phyloP scores from a whole-genome alignment of 2,113 vertebrate species.

The Thunnus maccoyii region DNA sequence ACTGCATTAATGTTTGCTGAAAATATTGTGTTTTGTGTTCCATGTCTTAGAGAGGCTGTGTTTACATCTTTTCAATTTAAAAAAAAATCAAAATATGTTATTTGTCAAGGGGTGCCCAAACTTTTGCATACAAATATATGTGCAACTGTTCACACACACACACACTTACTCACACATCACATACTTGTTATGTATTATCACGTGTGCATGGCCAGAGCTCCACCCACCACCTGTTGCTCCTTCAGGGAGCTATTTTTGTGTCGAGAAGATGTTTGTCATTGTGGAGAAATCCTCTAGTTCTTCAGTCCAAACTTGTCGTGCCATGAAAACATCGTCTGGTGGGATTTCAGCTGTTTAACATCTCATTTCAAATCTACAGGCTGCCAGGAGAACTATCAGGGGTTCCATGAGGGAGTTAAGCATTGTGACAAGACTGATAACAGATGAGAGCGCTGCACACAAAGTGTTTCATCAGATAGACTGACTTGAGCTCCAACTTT shows the following conservation, averaged over 20 bases:
- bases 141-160: slow-evolving; percentile 27
- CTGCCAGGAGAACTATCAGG: not conserved
- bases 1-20: no score
- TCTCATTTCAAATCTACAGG: slow-evolving; percentile 5
- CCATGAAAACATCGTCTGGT: not conserved
- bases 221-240: slow-evolving; percentile 66
- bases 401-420: slow-evolving; percentile 14
- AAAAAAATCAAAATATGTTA: no score
- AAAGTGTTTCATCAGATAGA: slow-evolving; percentile 1
- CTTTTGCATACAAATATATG: no score
- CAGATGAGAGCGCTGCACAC: not conserved
- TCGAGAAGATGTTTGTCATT: slow-evolving; percentile 65
- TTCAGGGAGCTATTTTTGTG: slow-evolving; percentile 68
- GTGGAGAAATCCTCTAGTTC: slow-evolving; percentile 48
- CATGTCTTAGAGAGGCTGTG: no score
- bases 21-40: no score
- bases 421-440: not conserved
- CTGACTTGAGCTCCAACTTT: not conserved
- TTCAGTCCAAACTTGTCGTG: slow-evolving; percentile 11
- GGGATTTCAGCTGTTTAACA: not conserved
- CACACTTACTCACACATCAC: not conserved
- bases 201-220: slow-evolving; percentile 17
- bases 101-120: no score
- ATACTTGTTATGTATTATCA: slow-evolving; percentile 39
- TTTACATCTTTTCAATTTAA: no score